phyloP scores from a whole-genome alignment of 2,888 invertebrate genomes.

The Pandemis cinnamomeana region DNA sequence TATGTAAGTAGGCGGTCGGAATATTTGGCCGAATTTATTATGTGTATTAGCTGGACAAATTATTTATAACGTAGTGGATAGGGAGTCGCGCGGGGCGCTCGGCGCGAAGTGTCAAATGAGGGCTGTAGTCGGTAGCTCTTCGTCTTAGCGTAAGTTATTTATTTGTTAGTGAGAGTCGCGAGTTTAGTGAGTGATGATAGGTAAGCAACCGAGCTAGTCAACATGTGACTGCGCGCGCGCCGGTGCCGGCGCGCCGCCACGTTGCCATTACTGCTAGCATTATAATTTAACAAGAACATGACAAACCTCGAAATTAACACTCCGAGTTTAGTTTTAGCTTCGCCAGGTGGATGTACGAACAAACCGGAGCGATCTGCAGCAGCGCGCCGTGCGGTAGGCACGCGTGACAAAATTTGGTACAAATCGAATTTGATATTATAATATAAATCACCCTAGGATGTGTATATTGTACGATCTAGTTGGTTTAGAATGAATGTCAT shows the following conservation, averaged over 20 bases:
- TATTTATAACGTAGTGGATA: constrained; percentile 72
- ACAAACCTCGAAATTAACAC: constrained; percentile 58
- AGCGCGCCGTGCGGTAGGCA: constrained; percentile 44
- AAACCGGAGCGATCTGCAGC: constrained; percentile 45
- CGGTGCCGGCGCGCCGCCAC: constrained; percentile 58
- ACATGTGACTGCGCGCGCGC: constrained; percentile 62
- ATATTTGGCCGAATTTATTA: constrained; percentile 63
- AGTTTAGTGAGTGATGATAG: constrained; percentile 66
- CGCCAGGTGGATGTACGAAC: constrained; percentile 53
- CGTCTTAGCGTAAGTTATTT: constrained; percentile 78
- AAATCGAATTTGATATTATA: constrained; percentile 74
- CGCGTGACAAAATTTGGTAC: constrained; percentile 71
- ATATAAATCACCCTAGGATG: constrained; percentile 62
- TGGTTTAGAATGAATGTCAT: constrained; percentile 68
- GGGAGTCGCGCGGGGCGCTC: constrained; percentile 48
- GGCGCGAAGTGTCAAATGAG: constrained; percentile 69
- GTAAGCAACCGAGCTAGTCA: constrained; percentile 82
- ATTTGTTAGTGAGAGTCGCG: constrained; percentile 70
- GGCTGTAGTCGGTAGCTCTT: constrained; percentile 62
- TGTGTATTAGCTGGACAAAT: constrained; percentile 79
- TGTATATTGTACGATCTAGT: constrained; percentile 60
- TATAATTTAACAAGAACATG: constrained; percentile 58
- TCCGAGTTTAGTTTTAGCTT: constrained; percentile 57
- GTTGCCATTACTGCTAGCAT: constrained; percentile 75
- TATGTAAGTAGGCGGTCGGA: constrained; percentile 62